Conservation (phyloP, 2,113 vertebrate genomes). For the Panthera tigris region DNA sequence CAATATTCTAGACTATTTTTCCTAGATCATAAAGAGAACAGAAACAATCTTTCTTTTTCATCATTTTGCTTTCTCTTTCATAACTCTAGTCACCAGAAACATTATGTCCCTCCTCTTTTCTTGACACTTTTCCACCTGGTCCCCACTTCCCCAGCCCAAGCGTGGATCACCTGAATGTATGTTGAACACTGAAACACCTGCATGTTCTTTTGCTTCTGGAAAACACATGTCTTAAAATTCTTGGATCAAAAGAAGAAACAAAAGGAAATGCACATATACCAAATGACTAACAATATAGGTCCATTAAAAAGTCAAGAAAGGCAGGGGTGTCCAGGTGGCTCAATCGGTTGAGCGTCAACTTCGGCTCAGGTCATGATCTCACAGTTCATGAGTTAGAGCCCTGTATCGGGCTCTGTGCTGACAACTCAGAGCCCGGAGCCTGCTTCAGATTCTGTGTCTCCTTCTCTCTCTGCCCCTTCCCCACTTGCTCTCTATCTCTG, state of each 20-base stretch:
- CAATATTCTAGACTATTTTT: constrained; percentile 11
- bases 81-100: neutral
- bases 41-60: neutral
- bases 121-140: neutral
- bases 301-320: neutral
- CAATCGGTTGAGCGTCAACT: too few relatives aligned
- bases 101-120: neutral
- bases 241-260: neutral
- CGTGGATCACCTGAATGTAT: neutral
- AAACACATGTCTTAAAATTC: neutral
- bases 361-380: too few relatives aligned
- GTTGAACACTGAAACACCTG: neutral
- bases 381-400: too few relatives aligned
- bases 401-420: too few relatives aligned
- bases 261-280: neutral
- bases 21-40: neutral
- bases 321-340: neutral
- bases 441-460: too few relatives aligned
- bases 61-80: neutral
- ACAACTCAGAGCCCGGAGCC: too few relatives aligned
- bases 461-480: too few relatives aligned
- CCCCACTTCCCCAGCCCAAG: neutral
- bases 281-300: neutral
- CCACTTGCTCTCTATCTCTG: too few relatives aligned
- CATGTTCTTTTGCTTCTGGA: neutral